Conservation (phyloP, 1,140 invertebrate species). For the Apis dorsata region DNA sequence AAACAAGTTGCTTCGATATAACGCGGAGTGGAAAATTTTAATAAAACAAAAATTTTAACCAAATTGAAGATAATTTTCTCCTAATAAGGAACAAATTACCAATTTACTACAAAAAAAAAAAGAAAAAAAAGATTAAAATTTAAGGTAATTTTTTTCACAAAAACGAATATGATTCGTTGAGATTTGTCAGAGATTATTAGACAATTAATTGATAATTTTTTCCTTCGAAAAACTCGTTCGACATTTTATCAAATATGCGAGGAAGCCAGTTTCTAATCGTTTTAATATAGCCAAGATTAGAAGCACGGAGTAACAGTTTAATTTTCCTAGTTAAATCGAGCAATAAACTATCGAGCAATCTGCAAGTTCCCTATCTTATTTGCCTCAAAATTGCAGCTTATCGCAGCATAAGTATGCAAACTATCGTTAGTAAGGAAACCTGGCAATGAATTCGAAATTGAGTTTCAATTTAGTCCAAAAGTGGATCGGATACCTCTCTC, state of each 20-base stretch:
- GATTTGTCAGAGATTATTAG: neutral
- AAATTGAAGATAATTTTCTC: too few relatives aligned
- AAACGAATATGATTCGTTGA: neutral
- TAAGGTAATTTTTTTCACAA: neutral
- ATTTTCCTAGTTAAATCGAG: conserved; percentile 11
- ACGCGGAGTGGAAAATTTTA: neutral
- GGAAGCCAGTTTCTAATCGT: neutral
- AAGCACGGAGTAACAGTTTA: neutral
- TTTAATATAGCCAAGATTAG: neutral
- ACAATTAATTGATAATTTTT: neutral
- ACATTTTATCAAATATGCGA: neutral
- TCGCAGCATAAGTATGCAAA: conserved; percentile 22
- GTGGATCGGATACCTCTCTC: neutral
- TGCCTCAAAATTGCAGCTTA: conserved; percentile 7
- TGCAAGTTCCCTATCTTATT: neutral
- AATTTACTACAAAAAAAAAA: too few relatives aligned
- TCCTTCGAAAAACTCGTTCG: neutral
- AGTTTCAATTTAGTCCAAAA: neutral
- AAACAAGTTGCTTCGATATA: neutral
- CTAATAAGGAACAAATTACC: too few relatives aligned
- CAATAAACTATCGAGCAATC: neutral
- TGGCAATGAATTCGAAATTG: conserved; percentile 8
- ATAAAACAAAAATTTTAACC: too few relatives aligned
- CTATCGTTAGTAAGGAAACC: neutral
- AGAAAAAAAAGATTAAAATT: too few relatives aligned